phyloP scores from a whole-genome alignment of 2,797 vertebrate species.

The Poecilia picta region DNA sequence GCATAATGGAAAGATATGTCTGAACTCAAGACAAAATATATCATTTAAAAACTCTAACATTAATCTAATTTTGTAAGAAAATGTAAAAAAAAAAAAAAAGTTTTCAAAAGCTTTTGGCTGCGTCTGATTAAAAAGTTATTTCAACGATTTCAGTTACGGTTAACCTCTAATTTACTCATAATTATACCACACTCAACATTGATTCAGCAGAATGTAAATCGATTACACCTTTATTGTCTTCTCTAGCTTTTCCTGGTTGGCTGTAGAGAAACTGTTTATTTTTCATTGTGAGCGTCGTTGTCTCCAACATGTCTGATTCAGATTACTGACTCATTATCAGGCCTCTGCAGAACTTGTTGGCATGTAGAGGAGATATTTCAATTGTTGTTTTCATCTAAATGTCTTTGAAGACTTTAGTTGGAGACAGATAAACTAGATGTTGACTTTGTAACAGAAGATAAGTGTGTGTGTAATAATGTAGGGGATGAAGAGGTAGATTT shows the following conservation, averaged over 20 bases:
- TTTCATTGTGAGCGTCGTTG: neutral
- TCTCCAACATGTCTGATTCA: neutral
- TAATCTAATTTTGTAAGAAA: neutral
- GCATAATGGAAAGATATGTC: neutral
- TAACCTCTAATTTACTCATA: neutral
- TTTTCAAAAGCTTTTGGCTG: neutral
- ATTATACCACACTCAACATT: neutral
- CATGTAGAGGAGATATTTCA: neutral
- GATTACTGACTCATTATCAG: neutral
- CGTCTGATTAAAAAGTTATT: neutral
- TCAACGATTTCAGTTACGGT: neutral
- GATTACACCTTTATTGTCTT: neutral
- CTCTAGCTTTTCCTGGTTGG: neutral
- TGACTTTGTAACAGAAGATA: neutral
- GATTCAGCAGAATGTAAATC: neutral
- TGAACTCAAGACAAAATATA: neutral
- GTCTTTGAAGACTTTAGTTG: neutral
- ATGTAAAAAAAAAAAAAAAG: neutral
- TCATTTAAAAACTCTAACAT: neutral
- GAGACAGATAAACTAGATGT: too few relatives aligned
- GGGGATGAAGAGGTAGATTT: neutral
- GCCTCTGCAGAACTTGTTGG: neutral
- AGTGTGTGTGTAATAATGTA: neutral
- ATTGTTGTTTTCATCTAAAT: neutral
- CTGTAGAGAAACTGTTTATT: neutral